phyloP scores from a whole-genome alignment of 1,140 invertebrate species.

The Plodia interpunctella region DNA sequence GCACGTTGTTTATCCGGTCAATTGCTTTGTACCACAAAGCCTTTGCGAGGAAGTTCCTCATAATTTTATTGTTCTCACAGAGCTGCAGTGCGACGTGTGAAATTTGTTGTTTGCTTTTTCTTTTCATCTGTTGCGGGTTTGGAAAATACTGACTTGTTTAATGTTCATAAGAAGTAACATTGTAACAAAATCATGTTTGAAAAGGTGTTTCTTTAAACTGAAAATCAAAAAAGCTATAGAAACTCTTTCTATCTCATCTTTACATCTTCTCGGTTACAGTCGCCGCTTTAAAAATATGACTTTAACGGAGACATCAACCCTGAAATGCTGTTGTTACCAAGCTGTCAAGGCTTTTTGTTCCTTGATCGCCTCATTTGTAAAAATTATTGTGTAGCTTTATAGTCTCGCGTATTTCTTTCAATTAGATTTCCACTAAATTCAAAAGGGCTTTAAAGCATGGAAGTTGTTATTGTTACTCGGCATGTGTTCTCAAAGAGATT shows the following conservation, averaged over 20 bases:
- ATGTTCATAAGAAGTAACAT: neutral
- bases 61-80: constrained; percentile 34
- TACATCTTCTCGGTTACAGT: no score
- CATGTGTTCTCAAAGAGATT: neutral
- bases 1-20: constrained; percentile 48
- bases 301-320: no score
- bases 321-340: no score
- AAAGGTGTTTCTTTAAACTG: no score
- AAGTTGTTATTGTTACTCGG: neutral
- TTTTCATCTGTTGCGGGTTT: neutral
- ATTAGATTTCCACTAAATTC: neutral
- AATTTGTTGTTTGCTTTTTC: neutral
- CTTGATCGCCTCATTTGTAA: no score
- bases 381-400: no score
- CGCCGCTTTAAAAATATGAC: no score
- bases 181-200: no score
- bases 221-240: no score
- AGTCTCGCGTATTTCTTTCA: neutral
- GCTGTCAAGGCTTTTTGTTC: no score
- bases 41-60: constrained; percentile 36
- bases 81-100: neutral
- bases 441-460: no score
- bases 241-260: no score
- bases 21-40: constrained; percentile 37
- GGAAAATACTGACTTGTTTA: neutral